Percentiles rank a stretch among this genome's conserved stretches.
Evolutionary conservation across 2,888 invertebrate genomes (phyloP).

Genomic region (Syrista parreyssii): DNA sequence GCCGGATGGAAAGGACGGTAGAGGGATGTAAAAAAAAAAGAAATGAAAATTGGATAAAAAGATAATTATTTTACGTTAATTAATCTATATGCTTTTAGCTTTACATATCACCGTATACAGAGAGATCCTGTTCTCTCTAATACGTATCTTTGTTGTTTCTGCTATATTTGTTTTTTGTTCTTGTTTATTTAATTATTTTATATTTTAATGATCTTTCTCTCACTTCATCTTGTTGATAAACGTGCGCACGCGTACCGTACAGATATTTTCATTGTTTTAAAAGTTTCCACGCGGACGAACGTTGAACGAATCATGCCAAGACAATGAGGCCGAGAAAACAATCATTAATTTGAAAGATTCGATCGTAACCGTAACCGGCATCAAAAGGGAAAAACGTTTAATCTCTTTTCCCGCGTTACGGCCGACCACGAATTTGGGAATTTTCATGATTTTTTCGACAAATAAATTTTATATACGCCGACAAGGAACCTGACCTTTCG

Average conservation of each 20-base stretch:
- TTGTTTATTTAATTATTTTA: no score
- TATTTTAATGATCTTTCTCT: conserved; percentile 1
- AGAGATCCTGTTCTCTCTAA: not conserved
- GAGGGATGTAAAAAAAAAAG: not conserved
- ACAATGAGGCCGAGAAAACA: conserved; percentile 24
- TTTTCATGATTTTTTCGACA: not conserved
- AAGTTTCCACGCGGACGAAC: no score
- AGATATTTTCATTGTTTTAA: conserved; percentile 1
- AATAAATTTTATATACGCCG: conserved; percentile 14
- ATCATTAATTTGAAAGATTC: conserved; percentile 15
- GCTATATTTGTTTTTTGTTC: not conserved
- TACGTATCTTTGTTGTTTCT: not conserved
- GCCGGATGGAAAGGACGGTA: not conserved
- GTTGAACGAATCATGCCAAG: conserved; percentile 14
- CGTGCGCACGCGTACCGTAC: not conserved
- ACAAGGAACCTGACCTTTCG: conserved; percentile 18
- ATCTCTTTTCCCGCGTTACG: not conserved
- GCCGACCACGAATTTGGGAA: not conserved
- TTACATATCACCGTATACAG: conserved; percentile 21
- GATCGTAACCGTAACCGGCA: no score
- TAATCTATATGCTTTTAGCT: conserved; percentile 14
- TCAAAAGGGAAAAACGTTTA: no score
- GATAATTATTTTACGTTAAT: conserved; percentile 15
- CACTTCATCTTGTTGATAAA: not conserved
- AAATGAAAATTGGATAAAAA: not conserved